A percentile compares a stretch with the other conserved stretches of the same genome.
Evolutionary conservation across 1,140 invertebrate genomes (phyloP).

Genomic region (Dreissena rostriformis): DNA sequence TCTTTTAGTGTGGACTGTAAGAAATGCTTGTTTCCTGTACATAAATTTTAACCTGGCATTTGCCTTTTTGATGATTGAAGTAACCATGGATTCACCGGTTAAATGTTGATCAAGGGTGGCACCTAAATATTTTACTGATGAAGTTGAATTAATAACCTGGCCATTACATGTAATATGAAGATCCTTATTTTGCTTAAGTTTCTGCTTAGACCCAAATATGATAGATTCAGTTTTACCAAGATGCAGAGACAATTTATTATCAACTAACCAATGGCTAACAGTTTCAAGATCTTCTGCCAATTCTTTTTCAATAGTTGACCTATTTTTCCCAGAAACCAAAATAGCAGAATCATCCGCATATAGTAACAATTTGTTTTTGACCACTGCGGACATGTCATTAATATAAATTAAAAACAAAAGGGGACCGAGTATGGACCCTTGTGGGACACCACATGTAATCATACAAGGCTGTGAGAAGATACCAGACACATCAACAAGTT

Average conservation of each 20-base stretch:
- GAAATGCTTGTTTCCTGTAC: slow-evolving; percentile 13
- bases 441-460: slow-evolving; percentile 34
- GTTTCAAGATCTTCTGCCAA: slow-evolving; percentile 15
- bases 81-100: slow-evolving; percentile 7
- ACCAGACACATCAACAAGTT: slow-evolving; percentile 12
- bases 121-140: slow-evolving; percentile 30
- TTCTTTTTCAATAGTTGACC: slow-evolving; percentile 1
- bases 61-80: slow-evolving; percentile 7
- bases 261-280: slow-evolving; percentile 35
- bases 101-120: slow-evolving; percentile 22
- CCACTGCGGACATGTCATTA: slow-evolving; percentile 32
- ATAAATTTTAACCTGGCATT: slow-evolving; percentile 25
- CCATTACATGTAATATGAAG: background rate
- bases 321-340: slow-evolving; percentile 16
- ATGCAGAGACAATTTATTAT: slow-evolving; percentile 18
- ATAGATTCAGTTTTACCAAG: slow-evolving; percentile 43
- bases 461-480: background rate
- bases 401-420: slow-evolving; percentile 36
- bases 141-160: slow-evolving; percentile 1
- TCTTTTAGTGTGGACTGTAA: slow-evolving; percentile 13
- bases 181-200: background rate
- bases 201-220: slow-evolving; percentile 27
- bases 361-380: slow-evolving; percentile 14
- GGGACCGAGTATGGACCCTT: slow-evolving; percentile 32
- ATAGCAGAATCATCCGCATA: slow-evolving; percentile 28